Evolutionary conservation across 2,888 invertebrate species (phyloP).

Genomic region (Eupithecia exiguata): DNA sequence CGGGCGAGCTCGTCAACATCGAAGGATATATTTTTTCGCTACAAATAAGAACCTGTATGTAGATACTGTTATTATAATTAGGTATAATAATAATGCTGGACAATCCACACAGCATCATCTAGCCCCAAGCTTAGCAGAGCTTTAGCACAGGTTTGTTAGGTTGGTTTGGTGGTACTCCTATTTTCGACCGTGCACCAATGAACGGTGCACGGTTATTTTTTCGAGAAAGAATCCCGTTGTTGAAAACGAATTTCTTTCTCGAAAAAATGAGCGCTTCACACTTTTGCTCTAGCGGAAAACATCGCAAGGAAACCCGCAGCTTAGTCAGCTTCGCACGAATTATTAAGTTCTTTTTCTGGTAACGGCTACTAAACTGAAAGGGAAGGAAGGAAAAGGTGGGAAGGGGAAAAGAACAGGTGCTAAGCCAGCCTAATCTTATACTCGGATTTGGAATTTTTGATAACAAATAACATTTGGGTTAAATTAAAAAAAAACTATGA

Average conservation of each 20-base stretch:
- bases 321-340: neutral
- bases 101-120: no score
- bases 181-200: neutral
- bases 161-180: neutral
- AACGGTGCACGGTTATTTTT: neutral
- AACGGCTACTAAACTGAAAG: neutral
- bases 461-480: neutral
- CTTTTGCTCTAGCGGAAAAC: constrained; percentile 1
- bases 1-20: constrained; percentile 25
- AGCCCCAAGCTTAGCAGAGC: no score
- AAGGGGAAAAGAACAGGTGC: neutral
- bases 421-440: neutral
- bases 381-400: no score
- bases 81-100: no score
- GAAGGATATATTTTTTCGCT: constrained; percentile 4
- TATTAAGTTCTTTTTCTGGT: neutral
- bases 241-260: neutral
- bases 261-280: neutral
- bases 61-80: no score
- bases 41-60: neutral
- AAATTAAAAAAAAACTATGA: neutral
- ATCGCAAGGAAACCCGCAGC: neutral
- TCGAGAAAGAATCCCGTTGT: neutral
- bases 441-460: neutral
- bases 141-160: neutral